phyloP scores from a whole-genome alignment of 2,113 vertebrate species.

The Danio rerio region DNA sequence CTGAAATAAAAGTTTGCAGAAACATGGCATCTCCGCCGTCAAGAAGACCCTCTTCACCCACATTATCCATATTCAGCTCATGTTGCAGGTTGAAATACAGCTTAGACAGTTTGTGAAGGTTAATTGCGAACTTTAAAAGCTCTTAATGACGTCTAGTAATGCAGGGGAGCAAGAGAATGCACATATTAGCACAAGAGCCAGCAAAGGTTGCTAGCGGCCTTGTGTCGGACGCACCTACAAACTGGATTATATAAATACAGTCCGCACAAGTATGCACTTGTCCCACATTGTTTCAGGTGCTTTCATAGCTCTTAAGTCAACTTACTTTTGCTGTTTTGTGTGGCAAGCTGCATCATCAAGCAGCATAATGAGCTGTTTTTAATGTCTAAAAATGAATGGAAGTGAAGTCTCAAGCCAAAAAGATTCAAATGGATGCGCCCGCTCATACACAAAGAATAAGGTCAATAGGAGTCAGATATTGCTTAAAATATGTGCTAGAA shows the following conservation, averaged over 20 bases:
- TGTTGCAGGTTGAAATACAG: not conserved
- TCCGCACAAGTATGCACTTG: not conserved
- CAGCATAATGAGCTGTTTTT: no score
- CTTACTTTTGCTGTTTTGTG: conserved; percentile 4
- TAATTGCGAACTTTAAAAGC: conserved; percentile 28
- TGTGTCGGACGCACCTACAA: not conserved
- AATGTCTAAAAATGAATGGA: no score
- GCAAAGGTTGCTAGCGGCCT: not conserved
- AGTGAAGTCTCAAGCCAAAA: no score
- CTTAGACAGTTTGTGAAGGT: not conserved
- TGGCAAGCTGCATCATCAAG: no score
- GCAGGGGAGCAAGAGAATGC: not conserved
- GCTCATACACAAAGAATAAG: no score
- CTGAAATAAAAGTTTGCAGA: no score
- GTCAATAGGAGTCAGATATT: not conserved
- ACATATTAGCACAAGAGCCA: not conserved
- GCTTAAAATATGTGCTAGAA: not conserved
- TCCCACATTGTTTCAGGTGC: conserved; percentile 44
- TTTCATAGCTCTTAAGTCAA: not conserved
- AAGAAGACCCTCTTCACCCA: not conserved
- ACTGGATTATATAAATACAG: conserved; percentile 7
- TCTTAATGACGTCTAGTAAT: conserved; percentile 47
- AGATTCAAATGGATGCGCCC: no score
- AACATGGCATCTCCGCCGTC: no score
- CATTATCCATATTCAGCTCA: not conserved